These are phyloP conservation scores for Leucophenga varia DNA, from an alignment of 1,140 invertebrate species.

Conservation along the genomic window DNA sequence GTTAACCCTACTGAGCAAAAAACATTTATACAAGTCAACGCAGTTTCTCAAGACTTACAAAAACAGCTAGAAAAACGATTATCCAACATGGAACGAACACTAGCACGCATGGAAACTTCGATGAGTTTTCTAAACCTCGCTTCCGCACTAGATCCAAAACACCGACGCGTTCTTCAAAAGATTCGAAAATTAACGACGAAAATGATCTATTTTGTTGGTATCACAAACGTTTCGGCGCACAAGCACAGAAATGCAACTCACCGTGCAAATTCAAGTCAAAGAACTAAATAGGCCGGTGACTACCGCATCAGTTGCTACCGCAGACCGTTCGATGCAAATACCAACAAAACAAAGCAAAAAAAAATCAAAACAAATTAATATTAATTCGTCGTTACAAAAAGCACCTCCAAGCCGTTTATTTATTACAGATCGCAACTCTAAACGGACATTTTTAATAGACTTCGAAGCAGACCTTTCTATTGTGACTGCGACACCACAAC, in stretches of 20 bases:
- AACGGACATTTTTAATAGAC: conserved; percentile 3
- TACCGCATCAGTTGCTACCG: not conserved
- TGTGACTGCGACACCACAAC: not conserved
- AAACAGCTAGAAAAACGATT: not conserved
- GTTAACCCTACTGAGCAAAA: not conserved
- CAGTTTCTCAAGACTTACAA: too few species aligned
- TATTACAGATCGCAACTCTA: too few species aligned
- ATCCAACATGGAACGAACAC: not conserved
- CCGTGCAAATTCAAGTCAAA: conserved; percentile 3
- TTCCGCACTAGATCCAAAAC: too few species aligned
- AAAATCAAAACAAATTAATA: not conserved
- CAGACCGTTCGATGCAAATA: not conserved
- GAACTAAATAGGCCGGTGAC: conserved; percentile 2
- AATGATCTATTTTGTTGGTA: conserved; percentile 6
- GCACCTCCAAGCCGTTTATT: too few species aligned
- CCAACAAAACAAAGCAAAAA: not conserved
- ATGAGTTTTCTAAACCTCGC: not conserved
- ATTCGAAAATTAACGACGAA: not conserved
- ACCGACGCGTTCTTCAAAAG: too few species aligned
- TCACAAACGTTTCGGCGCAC: conserved; percentile 1
- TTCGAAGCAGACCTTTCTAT: conserved; percentile 1
- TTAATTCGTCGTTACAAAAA: not conserved
- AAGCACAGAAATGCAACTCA: not conserved
- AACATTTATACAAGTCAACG: too few species aligned
- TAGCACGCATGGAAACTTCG: not conserved